These are phyloP conservation scores for Drosophila imparisetae DNA, from an alignment of 2,888 invertebrate genomes.

Conservation along the genomic window DNA sequence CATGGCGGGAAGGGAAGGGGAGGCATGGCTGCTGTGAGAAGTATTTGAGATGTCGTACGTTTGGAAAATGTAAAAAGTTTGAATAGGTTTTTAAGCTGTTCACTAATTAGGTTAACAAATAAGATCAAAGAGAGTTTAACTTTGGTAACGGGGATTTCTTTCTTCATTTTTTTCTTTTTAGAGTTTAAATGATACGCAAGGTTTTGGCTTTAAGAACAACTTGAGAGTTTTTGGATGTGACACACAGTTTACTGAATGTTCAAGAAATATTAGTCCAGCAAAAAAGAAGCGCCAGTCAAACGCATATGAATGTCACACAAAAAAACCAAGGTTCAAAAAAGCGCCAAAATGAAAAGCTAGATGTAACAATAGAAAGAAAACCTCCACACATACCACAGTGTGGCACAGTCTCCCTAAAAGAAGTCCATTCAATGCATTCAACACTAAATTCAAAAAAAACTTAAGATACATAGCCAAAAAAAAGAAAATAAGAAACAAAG, in stretches of 20 bases:
- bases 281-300: background rate
- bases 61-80: conserved; percentile 25
- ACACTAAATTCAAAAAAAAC: background rate
- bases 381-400: background rate
- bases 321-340: background rate
- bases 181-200: background rate
- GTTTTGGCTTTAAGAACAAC: background rate
- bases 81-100: conserved; percentile 26
- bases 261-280: background rate
- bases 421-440: conserved; percentile 18
- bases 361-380: background rate
- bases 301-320: background rate
- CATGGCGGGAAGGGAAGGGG: background rate
- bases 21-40: no score
- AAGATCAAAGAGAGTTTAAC: conserved; percentile 24
- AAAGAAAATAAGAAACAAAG: conserved; percentile 1
- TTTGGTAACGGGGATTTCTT: background rate
- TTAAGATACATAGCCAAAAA: background rate
- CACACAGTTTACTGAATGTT: background rate
- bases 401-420: background rate
- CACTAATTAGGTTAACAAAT: conserved; percentile 31
- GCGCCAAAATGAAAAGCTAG: background rate
- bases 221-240: background rate
- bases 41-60: conserved; percentile 2
- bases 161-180: background rate